Percentiles rank a stretch among this genome's conserved stretches.
phyloP scores from a whole-genome alignment of 2,797 vertebrate species.

The Sphaeramia orbicularis region DNA sequence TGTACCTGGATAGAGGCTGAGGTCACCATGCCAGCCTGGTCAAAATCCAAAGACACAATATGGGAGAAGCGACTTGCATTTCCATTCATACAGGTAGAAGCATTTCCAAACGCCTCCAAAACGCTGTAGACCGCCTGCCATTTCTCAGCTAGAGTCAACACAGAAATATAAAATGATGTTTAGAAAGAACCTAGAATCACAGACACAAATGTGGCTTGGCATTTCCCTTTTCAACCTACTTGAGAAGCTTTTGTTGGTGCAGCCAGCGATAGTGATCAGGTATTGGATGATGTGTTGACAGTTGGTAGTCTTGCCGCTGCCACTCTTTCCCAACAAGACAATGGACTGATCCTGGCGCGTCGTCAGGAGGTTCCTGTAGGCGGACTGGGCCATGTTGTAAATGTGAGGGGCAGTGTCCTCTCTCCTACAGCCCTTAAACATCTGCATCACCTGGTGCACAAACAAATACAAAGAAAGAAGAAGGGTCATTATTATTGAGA shows the following conservation, averaged over 20 bases:
- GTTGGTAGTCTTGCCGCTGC: conserved; percentile 96
- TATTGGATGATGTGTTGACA: conserved; percentile 97
- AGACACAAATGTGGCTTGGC: neutral
- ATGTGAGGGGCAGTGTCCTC: conserved; percentile 95
- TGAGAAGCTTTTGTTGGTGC: conserved; percentile 92
- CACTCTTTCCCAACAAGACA: conserved; percentile 91
- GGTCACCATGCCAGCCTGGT: conserved; percentile 96
- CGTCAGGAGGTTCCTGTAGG: conserved; percentile 94
- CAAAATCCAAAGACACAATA: conserved; percentile 96
- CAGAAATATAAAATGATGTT: neutral
- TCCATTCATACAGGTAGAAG: conserved; percentile 90
- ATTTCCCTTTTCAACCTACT: conserved; percentile 80
- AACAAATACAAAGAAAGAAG: neutral
- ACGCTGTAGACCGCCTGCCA: conserved; percentile 96
- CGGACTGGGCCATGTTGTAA: conserved; percentile 93
- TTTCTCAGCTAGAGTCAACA: conserved; percentile 88
- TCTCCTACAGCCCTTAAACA: conserved; percentile 96
- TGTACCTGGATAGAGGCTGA: conserved; percentile 96
- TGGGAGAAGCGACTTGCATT: conserved; percentile 97
- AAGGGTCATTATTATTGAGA: neutral
- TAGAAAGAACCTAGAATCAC: neutral
- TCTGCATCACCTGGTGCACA: conserved; percentile 95
- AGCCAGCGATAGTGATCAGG: conserved; percentile 91
- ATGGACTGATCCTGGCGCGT: conserved; percentile 96
- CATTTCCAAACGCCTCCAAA: conserved; percentile 96